These are phyloP conservation scores for Pocillopora verrucosa DNA, from an alignment of 64 coral and sea anemone species.

Conservation along the genomic window DNA sequence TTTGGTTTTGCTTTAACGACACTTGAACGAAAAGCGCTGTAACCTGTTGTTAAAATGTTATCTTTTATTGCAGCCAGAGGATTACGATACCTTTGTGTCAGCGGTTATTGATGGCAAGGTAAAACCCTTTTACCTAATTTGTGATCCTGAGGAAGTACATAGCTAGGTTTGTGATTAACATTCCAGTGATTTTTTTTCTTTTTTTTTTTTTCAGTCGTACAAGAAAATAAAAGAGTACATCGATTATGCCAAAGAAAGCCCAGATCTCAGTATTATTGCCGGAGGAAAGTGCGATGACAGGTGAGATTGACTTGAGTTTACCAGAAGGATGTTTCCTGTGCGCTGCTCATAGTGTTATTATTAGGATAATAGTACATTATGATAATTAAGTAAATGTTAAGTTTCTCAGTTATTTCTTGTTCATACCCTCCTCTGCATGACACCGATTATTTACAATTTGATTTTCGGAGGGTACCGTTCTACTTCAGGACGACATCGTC, in stretches of 20 bases:
- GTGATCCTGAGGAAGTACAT: background rate
- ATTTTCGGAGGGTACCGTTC: no score
- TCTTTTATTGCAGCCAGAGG: conserved; percentile 21
- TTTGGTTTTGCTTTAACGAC: background rate
- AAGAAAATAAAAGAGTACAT: conserved; percentile 77
- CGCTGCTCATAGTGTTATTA: no score
- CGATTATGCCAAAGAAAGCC: conserved; percentile 63
- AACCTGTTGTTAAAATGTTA: background rate
- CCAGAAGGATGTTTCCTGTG: no score
- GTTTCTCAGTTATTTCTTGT: no score
- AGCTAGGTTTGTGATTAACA: background rate
- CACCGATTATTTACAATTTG: no score
- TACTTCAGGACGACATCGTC: no score
- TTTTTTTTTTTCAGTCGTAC: conserved; percentile 75
- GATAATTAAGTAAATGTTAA: no score
- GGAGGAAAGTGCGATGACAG: conserved; percentile 90
- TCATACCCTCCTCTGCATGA: no score
- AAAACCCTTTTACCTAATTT: background rate
- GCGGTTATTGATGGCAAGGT: conserved; percentile 94
- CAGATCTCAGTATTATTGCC: conserved; percentile 71
- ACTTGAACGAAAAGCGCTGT: background rate
- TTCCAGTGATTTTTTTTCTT: background rate
- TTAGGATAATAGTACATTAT: no score
- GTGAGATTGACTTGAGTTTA: conserved; percentile 21
- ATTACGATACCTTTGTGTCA: conserved; percentile 79